phyloP scores from a whole-genome alignment of 2,888 invertebrate genomes.

The Baccha elongata region DNA sequence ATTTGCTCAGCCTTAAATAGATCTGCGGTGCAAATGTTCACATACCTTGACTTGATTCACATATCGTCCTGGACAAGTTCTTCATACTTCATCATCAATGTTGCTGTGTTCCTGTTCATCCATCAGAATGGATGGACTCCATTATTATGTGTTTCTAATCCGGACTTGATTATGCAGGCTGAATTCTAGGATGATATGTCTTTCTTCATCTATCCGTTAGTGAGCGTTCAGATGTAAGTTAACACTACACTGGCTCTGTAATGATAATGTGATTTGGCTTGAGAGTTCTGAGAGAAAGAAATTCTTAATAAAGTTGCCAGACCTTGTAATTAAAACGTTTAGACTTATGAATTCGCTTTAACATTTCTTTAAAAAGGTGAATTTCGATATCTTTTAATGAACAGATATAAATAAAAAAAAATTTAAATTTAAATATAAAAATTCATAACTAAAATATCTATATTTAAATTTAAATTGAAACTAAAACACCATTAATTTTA shows the following conservation, averaged over 20 bases:
- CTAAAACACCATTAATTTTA: too few relatives aligned
- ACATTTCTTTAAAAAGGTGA: too few relatives aligned
- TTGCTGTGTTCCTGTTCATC: slow-evolving; percentile 33
- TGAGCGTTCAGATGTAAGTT: slow-evolving; percentile 35
- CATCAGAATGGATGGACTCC: slow-evolving; percentile 32
- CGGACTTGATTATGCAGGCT: slow-evolving; percentile 20
- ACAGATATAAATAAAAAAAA: too few relatives aligned
- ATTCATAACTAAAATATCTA: too few relatives aligned
- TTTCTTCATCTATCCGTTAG: slow-evolving; percentile 17
- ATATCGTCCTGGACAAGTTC: slow-evolving; percentile 28
- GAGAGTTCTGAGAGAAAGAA: slow-evolving; percentile 1
- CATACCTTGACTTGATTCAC: slow-evolving; percentile 41
- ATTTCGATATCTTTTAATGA: too few relatives aligned
- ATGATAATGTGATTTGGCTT: slow-evolving; percentile 34
- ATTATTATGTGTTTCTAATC: slow-evolving; percentile 27
- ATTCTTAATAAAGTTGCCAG: slow-evolving; percentile 20
- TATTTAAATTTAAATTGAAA: too few relatives aligned
- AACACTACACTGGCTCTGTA: slow-evolving; percentile 40
- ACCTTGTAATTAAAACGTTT: background rate
- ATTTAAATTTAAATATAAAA: too few relatives aligned
- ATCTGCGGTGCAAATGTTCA: slow-evolving; percentile 58
- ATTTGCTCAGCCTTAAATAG: slow-evolving; percentile 51
- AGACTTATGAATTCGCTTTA: too few relatives aligned
- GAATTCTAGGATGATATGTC: slow-evolving; percentile 14
- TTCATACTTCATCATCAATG: slow-evolving; percentile 6